Evolutionary conservation across 1,140 invertebrate species (phyloP).

Genomic region (Palaemon carinicauda): DNA sequence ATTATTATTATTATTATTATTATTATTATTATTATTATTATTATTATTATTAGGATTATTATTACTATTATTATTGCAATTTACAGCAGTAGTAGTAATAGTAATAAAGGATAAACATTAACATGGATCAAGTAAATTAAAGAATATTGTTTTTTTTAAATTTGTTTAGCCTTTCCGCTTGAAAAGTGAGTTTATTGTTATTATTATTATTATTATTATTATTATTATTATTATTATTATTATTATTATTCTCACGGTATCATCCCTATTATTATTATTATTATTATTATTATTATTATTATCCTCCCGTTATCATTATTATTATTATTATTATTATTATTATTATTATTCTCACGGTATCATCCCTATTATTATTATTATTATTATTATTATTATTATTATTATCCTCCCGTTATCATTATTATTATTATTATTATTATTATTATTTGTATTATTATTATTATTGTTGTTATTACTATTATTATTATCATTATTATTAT

Average conservation of each 20-base stretch:
- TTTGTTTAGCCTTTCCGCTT: no score
- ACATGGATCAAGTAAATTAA: no score
- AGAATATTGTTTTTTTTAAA: no score
- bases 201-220: background rate
- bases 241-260: slow-evolving; percentile 2
- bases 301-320: background rate
- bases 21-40: no score
- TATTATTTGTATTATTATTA: background rate
- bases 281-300: slow-evolving; percentile 1
- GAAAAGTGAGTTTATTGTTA: no score
- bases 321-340: background rate
- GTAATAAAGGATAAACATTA: no score
- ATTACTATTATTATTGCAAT: no score
- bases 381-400: slow-evolving; percentile 2
- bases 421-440: background rate
- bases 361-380: slow-evolving; percentile 2
- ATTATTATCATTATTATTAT: background rate
- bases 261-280: slow-evolving; percentile 2
- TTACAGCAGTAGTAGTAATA: no score
- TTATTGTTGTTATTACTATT: background rate
- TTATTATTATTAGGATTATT: no score
- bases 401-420: background rate
- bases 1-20: no score
- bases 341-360: slow-evolving; percentile 2
- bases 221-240: background rate